phyloP scores from a whole-genome alignment of 2,888 invertebrate species.

The Cephalotes varians region DNA sequence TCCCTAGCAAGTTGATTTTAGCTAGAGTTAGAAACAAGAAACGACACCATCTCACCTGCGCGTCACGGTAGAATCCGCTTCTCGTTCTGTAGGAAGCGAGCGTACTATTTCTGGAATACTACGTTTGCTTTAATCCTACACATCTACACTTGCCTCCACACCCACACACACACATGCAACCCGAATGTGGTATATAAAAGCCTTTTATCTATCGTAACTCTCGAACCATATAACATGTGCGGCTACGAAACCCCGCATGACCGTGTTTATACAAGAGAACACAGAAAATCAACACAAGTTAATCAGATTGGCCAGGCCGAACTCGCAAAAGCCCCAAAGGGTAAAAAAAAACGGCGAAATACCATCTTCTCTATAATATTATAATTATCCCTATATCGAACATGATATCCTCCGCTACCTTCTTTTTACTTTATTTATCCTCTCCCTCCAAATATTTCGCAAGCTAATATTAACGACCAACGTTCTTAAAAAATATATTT shows the following conservation, averaged over 20 bases:
- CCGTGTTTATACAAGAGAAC: slow-evolving; percentile 55
- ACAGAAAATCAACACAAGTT: slow-evolving; percentile 64
- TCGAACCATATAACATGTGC: slow-evolving; percentile 40
- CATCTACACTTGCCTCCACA: not conserved
- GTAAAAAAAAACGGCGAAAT: not conserved
- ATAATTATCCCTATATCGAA: slow-evolving; percentile 8
- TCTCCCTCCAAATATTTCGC: not conserved
- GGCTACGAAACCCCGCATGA: slow-evolving; percentile 22
- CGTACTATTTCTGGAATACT: slow-evolving; percentile 26
- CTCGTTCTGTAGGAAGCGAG: slow-evolving; percentile 4
- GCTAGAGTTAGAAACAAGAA: not conserved
- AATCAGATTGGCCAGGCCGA: slow-evolving; percentile 42
- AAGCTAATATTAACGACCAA: not conserved
- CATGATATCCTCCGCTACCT: not conserved
- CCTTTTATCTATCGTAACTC: slow-evolving; percentile 56
- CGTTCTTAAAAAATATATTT: not conserved
- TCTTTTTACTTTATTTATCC: not conserved
- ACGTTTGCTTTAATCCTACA: slow-evolving; percentile 26
- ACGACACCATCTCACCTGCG: not conserved
- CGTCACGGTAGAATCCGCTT: not conserved
- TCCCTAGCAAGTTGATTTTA: not conserved
- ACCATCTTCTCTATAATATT: not conserved
- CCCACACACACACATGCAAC: not conserved
- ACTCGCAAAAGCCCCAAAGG: not conserved
- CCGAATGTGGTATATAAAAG: slow-evolving; percentile 28